Percentiles rank a stretch among this genome's conserved stretches.
These are phyloP conservation scores for Hippocampus mohnikei DNA, from an alignment of 2,113 vertebrate species.

Conservation along the genomic window DNA sequence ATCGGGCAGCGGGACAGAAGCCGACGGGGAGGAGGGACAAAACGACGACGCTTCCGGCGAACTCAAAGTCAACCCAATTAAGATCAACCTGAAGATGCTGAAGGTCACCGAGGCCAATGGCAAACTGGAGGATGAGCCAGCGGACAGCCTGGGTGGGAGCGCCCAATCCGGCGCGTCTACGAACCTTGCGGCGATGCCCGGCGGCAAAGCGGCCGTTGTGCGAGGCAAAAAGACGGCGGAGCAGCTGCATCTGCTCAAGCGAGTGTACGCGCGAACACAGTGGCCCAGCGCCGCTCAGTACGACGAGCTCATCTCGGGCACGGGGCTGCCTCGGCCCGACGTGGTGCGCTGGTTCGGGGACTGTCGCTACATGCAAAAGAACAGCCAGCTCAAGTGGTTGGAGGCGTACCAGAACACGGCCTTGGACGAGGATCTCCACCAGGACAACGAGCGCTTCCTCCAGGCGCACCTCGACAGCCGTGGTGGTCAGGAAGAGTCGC, in stretches of 20 bases:
- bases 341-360: conserved; percentile 97
- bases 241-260: conserved; percentile 89
- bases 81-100: conserved; percentile 95
- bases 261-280: conserved; percentile 89
- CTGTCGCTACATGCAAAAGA: conserved; percentile 91
- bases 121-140: conserved; percentile 63
- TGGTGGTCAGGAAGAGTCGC: conserved; percentile 75
- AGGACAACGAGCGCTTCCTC: conserved; percentile 68
- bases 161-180: conserved; percentile 21
- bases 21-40: conserved; percentile 67
- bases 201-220: conserved; percentile 41
- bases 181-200: conserved; percentile 32
- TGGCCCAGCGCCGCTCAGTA: conserved; percentile 90
- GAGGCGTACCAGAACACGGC: conserved; percentile 83
- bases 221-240: conserved; percentile 86
- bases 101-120: conserved; percentile 87
- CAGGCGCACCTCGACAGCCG: conserved; percentile 78
- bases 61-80: conserved; percentile 94
- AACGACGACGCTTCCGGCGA: conserved; percentile 74
- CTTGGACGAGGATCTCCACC: conserved; percentile 69
- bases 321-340: conserved; percentile 84
- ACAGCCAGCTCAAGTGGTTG: conserved; percentile 92
- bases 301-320: conserved; percentile 80
- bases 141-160: conserved; percentile 53
- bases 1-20: conserved; percentile 56